These are phyloP conservation scores for Drosophila trichaetosa DNA, from an alignment of 2,888 invertebrate genomes.

Conservation along the genomic window DNA sequence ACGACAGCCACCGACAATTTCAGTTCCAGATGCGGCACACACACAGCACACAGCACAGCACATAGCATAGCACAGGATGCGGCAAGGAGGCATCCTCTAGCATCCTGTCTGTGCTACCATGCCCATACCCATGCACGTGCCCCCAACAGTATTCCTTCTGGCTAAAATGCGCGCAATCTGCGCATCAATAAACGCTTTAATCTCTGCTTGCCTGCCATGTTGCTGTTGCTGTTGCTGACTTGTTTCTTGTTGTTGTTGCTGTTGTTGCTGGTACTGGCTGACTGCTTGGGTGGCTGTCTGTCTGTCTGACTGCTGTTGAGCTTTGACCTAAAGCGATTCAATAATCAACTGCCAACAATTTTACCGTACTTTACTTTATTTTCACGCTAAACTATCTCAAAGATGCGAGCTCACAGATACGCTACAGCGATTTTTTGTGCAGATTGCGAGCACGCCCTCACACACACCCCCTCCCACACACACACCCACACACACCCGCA, in stretches of 20 bases:
- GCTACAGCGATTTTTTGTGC: conserved; percentile 80
- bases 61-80: conserved; percentile 25
- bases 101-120: conserved; percentile 54
- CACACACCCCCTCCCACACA: conserved; percentile 29
- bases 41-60: conserved; percentile 23
- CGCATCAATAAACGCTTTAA: conserved; percentile 80
- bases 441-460: conserved; percentile 64
- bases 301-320: conserved; percentile 69
- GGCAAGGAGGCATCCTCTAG: conserved; percentile 48
- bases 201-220: conserved; percentile 79
- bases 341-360: conserved; percentile 80
- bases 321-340: conserved; percentile 81
- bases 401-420: conserved; percentile 80
- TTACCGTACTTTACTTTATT: conserved; percentile 81
- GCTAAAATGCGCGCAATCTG: conserved; percentile 81
- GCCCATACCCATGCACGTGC: background rate
- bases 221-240: conserved; percentile 53
- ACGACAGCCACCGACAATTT: conserved; percentile 67
- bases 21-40: conserved; percentile 66
- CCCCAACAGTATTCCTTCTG: conserved; percentile 62
- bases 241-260: conserved; percentile 33
- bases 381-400: conserved; percentile 81
- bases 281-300: conserved; percentile 32
- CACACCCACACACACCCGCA: background rate
- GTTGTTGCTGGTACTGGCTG: conserved; percentile 30